Percentiles rank a stretch among this genome's conserved stretches.
Evolutionary conservation across 2,888 invertebrate species (phyloP).

Genomic region (Scelioninae gen. 2): DNA sequence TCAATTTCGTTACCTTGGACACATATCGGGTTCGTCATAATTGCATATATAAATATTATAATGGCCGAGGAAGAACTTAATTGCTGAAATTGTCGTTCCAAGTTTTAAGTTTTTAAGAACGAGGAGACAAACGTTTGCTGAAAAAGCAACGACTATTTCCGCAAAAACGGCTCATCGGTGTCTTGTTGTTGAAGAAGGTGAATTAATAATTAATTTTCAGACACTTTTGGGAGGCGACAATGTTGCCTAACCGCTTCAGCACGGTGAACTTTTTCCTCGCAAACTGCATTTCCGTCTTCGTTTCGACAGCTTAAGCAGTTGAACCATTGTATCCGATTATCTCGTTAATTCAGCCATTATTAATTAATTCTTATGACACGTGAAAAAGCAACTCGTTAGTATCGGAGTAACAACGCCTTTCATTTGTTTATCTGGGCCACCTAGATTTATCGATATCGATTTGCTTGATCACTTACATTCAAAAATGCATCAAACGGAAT

Average conservation of each 20-base stretch:
- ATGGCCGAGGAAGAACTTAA: background rate
- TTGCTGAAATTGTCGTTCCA: conserved; percentile 2
- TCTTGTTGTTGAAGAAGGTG: too few species aligned
- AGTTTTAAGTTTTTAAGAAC: background rate
- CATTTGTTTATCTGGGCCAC: conserved; percentile 41
- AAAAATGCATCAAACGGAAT: conserved; percentile 5
- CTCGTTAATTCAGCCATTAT: background rate
- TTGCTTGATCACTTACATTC: conserved; percentile 1
- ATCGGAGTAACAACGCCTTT: conserved; percentile 20
- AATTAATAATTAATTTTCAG: too few species aligned
- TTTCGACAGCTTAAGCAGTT: too few species aligned
- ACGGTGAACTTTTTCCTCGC: too few species aligned
- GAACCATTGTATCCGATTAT: too few species aligned
- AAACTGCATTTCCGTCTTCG: too few species aligned
- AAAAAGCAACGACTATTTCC: background rate
- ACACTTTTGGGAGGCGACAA: too few species aligned
- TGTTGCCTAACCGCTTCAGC: too few species aligned
- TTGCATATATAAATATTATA: conserved; percentile 44
- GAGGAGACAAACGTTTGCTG: background rate
- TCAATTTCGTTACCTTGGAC: conserved; percentile 36
- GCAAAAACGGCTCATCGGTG: too few species aligned
- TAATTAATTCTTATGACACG: conserved; percentile 3
- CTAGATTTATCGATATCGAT: conserved; percentile 36
- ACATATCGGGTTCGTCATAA: conserved; percentile 37
- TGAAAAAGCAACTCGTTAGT: conserved; percentile 22